Evolutionary conservation across 2,888 invertebrate genomes (phyloP), one percentile per base, ranked within the genome.

Genomic region (Tetranychus piercei): DNA sequence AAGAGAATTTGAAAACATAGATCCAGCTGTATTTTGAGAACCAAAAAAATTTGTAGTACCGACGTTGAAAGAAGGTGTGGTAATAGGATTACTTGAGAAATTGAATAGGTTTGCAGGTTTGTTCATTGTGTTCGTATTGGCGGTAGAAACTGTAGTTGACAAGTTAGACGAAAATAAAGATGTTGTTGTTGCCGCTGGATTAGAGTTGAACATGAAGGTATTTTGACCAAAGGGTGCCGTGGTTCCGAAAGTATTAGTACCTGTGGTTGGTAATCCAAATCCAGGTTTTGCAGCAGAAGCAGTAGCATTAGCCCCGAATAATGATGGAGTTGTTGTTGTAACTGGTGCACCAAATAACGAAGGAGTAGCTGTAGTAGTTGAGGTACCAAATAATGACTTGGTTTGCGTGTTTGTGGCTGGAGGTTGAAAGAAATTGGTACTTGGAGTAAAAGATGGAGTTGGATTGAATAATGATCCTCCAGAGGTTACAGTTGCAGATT

Each of bases 281-380:
- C 67, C 23, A 18, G 77, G 69, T 20, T 70, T 71, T 5, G 69
- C 64, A 44, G 71, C 66, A 20, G 74, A 44, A 82, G 82, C 0
- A 83, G 77, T 72, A 75, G 73, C 75, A 76, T 72, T 77, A 77
- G 72, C 76, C 78, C 77, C 87, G 88, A 0, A 79, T 85, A 72
- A 86, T 86, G 78, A 86, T 85, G 0, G 87, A 85, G 0, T 15
- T 55, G 55, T 55, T 15, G 15, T 88, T 88, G 79, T 90, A 90
- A 90, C 84, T 4, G 1, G 34, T 0, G 64, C 22, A 44, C 44
- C n/a, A 75, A 72, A 73, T 73, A 73, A 22, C 6, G 45, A 22
- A n/a, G 34, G 18, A 65, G 55, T 73, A 11, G 73, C 45, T 55
- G 73, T 73, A 22, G 73, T n/a, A 20, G 34, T 72, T 71, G 34